Conservation (phyloP, 2,888 invertebrate genomes). For the Dyspetes luteomarginatus region DNA sequence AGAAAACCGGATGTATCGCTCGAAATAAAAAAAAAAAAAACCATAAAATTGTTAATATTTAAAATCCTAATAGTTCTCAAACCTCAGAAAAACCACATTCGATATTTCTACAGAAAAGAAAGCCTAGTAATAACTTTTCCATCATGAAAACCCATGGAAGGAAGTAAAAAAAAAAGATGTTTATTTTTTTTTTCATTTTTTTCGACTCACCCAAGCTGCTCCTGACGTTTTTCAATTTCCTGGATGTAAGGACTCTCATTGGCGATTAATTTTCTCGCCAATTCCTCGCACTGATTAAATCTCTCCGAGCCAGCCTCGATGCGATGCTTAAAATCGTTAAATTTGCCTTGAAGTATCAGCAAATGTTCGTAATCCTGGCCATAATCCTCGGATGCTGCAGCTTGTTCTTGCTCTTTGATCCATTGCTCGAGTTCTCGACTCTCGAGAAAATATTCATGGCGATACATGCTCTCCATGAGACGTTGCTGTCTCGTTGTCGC, state of each 20-base stretch:
- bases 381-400: slow-evolving; percentile 96
- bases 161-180: slow-evolving; percentile 1
- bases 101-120: slow-evolving; percentile 48
- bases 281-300: slow-evolving; percentile 94
- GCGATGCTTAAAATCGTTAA: slow-evolving; percentile 95
- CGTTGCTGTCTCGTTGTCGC: slow-evolving; percentile 92
- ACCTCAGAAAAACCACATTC: slow-evolving; percentile 17
- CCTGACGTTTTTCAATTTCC: slow-evolving; percentile 94
- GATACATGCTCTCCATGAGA: slow-evolving; percentile 95
- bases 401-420: slow-evolving; percentile 95
- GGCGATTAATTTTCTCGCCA: slow-evolving; percentile 94
- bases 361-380: slow-evolving; percentile 97
- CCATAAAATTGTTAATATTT: slow-evolving; percentile 8
- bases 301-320: slow-evolving; percentile 96
- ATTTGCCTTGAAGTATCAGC: slow-evolving; percentile 93
- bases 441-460: slow-evolving; percentile 96
- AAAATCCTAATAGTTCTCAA: background rate
- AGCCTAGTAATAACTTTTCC: slow-evolving; percentile 42
- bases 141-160: slow-evolving; percentile 34
- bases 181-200: slow-evolving; percentile 23
- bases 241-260: slow-evolving; percentile 93
- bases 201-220: slow-evolving; percentile 91
- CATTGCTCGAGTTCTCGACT: slow-evolving; percentile 95
- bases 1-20: background rate
- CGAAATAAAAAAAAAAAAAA: background rate